These are phyloP conservation scores for Amblyjoppa proteus DNA, from an alignment of 2,888 invertebrate genomes.

Conservation along the genomic window DNA sequence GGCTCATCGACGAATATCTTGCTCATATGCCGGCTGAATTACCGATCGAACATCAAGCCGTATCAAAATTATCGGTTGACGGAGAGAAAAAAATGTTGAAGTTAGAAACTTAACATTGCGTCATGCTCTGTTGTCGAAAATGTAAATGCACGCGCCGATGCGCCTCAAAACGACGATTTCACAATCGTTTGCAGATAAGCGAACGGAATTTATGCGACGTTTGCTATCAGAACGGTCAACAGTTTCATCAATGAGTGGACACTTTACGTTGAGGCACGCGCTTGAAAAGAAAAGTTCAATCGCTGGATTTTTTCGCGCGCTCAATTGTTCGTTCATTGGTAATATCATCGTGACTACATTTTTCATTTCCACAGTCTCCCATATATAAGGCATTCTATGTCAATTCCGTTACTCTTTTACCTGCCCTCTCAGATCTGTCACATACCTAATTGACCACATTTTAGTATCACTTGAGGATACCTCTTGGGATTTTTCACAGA, in stretches of 20 bases:
- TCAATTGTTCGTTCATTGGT: too few relatives aligned
- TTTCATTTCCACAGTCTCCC: too few relatives aligned
- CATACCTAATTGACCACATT: too few relatives aligned
- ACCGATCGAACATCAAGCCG: neutral
- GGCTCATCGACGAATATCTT: neutral
- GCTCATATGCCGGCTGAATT: neutral
- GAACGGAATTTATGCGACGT: neutral
- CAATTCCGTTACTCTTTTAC: too few relatives aligned
- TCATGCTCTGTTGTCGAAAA: neutral
- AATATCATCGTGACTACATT: too few relatives aligned
- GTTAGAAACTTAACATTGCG: neutral
- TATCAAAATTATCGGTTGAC: neutral
- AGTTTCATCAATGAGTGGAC: neutral
- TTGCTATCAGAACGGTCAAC: neutral
- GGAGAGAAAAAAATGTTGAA: neutral
- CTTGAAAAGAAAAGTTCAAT: too few relatives aligned
- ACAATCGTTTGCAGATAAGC: neutral
- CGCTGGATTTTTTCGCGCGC: too few relatives aligned
- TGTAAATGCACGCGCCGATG: neutral
- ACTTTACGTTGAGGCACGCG: too few relatives aligned
- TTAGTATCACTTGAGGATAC: too few relatives aligned
- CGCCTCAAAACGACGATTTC: neutral
- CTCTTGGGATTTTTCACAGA: too few relatives aligned
- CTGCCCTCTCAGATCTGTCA: too few relatives aligned
- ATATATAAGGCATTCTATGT: too few relatives aligned